Evolutionary conservation across 2,888 invertebrate species (phyloP).

Genomic region (Aphodius sticticus): DNA sequence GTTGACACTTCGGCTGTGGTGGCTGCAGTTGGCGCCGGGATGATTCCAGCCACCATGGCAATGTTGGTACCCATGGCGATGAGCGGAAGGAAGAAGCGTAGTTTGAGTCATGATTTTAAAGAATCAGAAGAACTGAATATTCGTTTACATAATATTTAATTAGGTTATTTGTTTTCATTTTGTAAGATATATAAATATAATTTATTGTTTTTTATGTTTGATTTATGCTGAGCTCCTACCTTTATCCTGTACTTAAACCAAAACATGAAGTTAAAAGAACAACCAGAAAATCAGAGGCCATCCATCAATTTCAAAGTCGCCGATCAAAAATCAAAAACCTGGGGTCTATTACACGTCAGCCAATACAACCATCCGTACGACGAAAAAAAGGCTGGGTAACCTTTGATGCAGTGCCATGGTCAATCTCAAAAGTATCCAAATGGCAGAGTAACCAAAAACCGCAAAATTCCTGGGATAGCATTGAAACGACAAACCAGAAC

Average conservation of each 20-base stretch:
- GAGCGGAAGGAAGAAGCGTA: slow-evolving; percentile 62
- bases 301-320: slow-evolving; percentile 21
- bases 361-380: slow-evolving; percentile 69
- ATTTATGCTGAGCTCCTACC: neutral
- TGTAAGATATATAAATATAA: slow-evolving; percentile 20
- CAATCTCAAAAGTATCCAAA: slow-evolving; percentile 80
- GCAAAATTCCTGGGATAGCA: slow-evolving; percentile 54
- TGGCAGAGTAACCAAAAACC: slow-evolving; percentile 73
- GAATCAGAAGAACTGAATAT: slow-evolving; percentile 66
- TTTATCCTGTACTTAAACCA: slow-evolving; percentile 54
- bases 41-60: slow-evolving; percentile 83
- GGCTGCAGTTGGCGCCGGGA: slow-evolving; percentile 79
- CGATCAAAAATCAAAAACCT: slow-evolving; percentile 60
- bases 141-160: neutral
- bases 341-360: slow-evolving; percentile 64
- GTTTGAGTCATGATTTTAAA: slow-evolving; percentile 73
- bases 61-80: slow-evolving; percentile 82
- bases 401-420: slow-evolving; percentile 81
- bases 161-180: slow-evolving; percentile 19
- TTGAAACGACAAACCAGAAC: slow-evolving; percentile 49
- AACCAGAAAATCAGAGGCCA: slow-evolving; percentile 17
- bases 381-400: slow-evolving; percentile 80
- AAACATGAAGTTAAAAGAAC: slow-evolving; percentile 53
- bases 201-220: slow-evolving; percentile 12
- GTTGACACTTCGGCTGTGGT: slow-evolving; percentile 69